Evolutionary conservation across 1,140 invertebrate genomes (phyloP), one percentile per base, ranked within the genome.

Genomic region (Dolichoris vasculosae): DNA sequence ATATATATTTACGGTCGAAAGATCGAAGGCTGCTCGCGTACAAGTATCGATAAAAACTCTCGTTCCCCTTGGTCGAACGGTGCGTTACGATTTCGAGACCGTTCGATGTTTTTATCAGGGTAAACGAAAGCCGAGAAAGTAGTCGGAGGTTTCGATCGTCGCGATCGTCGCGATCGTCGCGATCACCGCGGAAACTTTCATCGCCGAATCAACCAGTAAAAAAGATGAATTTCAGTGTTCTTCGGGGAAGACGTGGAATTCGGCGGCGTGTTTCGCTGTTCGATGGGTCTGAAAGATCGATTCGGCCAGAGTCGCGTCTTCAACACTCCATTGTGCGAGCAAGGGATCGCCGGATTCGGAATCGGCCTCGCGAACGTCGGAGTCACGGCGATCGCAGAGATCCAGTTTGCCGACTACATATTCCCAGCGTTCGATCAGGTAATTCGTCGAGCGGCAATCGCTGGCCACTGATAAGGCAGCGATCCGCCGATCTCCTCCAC

Each of bases 361-460:
- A 99, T 99, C 87, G 99, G 99, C 20, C 93, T 98, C 32, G 99
- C 99, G 0, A 96, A 95, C 11, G 94, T 95, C 1, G 99, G 99
- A 20, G 94, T 97, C 0, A 99, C 98, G 3, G 97, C 98, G 0
- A 98, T 99, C 86, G 99, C 98, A 30, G 99, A 99, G 95, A 99
- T 99, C 90, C 99, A 99, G 93, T 99, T 99, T 95, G 98, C 98
- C 13, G 99, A 99, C 94, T 99, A 99, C 90, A 99, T 99, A 88
- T 99, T 97, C 92, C 99, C 99, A 30, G 99, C 98, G 1, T 99
- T 99, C 94, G 99, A 99, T 95, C 99, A 99, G 95, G 97, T 98
- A 87, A 75, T 17, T 13, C 38, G 20, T 20, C 30, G 30, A 35
- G 0, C n/a, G 13, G 1, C 17, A 32, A 73, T 7, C 38, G 40